Base-by-base conservation (phyloP, 2,888 invertebrate genomes). In the Craniophora ligustri region DNA sequence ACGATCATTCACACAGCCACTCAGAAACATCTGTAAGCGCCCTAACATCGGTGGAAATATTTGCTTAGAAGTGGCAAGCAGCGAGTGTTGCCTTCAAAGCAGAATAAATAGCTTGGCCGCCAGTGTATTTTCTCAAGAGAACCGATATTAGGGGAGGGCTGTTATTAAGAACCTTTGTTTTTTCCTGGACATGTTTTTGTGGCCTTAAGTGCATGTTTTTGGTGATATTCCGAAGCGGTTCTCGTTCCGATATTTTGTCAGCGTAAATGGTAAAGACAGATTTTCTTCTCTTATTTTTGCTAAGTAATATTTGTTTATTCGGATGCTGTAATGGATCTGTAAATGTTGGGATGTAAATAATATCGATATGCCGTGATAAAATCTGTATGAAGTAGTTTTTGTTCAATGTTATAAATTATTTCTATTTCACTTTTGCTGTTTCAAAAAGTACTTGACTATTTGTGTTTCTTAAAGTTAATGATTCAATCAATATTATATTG, bases 51-150 rank as follows among this genome's bases (percentile, higher is more conserved):
- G 45, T 46, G 59, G 55, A 70, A 76, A 78, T 82, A 79, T 84
- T 81, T 84, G 78, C 75, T 78, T 74, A 74, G 78, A 80, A 72
- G 63, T 67, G 55, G 60, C 67, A 53, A 60, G 54, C 56, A 42
- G 56, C 45, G 55, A 70, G 67, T 74, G 76, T 73, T 76, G 53
- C 67, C 73, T 73, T 58, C 67, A 60, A 57, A 54, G 58, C 56
- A 72, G 67, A 74, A 75, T 76, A 78, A 80, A 81, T 81, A 72
- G 46, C 46, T 67, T 49, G 48, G 45, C 50, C 53, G 34, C 55
- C 35, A 55, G 23, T 64, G 61, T 66, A 59, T 71, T 67, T 66
- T 64, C 68, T 50, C 50, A 54, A 56, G 60, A 46, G 61, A 58
- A 50, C 38, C 50, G 51, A 53, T 76, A 78, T 67, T 68, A 73